phyloP scores from a whole-genome alignment of 2,113 vertebrate species.

The Poecilia latipinna region DNA sequence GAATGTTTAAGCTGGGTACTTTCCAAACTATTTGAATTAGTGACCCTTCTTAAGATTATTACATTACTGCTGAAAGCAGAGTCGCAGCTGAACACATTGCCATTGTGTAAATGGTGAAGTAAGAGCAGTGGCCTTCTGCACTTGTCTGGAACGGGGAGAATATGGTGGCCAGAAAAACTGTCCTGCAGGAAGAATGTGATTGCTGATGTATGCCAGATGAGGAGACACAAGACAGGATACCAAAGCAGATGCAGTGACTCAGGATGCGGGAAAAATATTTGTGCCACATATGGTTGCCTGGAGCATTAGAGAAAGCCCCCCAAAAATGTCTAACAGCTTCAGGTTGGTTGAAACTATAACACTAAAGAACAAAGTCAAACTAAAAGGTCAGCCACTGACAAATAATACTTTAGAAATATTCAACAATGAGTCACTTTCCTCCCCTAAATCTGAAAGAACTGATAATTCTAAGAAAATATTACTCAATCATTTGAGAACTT shows the following conservation, averaged over 20 bases:
- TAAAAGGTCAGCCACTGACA: neutral
- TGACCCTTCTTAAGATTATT: slow-evolving; percentile 45
- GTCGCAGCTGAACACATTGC: slow-evolving; percentile 35
- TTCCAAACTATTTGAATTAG: slow-evolving; percentile 42
- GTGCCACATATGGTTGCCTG: slow-evolving; percentile 16
- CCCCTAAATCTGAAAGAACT: neutral
- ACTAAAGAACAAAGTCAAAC: slow-evolving; percentile 4
- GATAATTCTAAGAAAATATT: neutral
- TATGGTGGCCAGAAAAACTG: slow-evolving; percentile 51
- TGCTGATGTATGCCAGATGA: slow-evolving; percentile 72
- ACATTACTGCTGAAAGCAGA: slow-evolving; percentile 42
- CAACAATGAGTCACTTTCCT: neutral
- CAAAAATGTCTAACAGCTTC: slow-evolving; percentile 3
- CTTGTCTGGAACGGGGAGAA: slow-evolving; percentile 54
- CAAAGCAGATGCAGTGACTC: slow-evolving; percentile 55
- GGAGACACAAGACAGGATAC: slow-evolving; percentile 29
- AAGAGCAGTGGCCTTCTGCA: slow-evolving; percentile 41
- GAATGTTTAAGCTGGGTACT: slow-evolving; percentile 28
- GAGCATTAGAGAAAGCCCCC: neutral
- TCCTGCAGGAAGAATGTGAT: slow-evolving; percentile 64
- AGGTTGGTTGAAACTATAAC: neutral
- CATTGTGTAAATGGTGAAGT: slow-evolving; percentile 40
- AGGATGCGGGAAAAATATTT: slow-evolving; percentile 32
- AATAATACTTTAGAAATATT: neutral
- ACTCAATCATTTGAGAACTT: neutral